A percentile compares a stretch with the other conserved stretches of the same genome.
Conservation (phyloP, 2,113 vertebrate genomes). For the Nestor notabilis region DNA sequence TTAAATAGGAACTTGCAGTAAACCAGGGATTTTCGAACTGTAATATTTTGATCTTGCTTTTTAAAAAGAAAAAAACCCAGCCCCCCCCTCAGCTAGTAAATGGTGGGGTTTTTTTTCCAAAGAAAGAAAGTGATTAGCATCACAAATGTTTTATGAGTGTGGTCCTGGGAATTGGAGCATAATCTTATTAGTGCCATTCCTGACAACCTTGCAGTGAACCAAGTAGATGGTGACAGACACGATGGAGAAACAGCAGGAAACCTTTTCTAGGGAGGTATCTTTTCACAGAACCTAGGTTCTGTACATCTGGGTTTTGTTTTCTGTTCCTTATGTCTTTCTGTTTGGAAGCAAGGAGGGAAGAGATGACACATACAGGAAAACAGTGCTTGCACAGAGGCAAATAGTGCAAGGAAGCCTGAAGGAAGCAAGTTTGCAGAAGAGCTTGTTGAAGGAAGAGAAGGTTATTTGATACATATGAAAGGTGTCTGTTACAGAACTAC, state of each 20-base stretch:
- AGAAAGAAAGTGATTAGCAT: not conserved
- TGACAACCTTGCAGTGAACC: not conserved
- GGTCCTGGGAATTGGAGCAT: slow-evolving; percentile 1
- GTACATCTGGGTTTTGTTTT: not conserved
- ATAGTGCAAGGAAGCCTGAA: not conserved
- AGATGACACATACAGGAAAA: not conserved
- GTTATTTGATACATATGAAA: not conserved
- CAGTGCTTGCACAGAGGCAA: not conserved
- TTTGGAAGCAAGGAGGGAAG: not conserved
- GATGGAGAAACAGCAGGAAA: not conserved
- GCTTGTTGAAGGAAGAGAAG: not conserved
- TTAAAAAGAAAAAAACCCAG: not conserved
- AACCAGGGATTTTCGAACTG: not conserved
- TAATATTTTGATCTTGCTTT: not conserved
- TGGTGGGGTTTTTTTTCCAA: not conserved
- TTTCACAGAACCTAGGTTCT: not conserved
- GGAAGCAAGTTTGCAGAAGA: not conserved
- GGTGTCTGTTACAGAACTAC: not conserved
- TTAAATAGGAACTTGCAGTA: not conserved
- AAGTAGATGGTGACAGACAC: not conserved
- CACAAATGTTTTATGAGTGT: not conserved
- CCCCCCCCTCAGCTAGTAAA: not conserved
- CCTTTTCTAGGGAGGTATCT: not conserved
- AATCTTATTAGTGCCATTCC: not conserved
- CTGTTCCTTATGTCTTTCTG: not conserved